These are phyloP conservation scores for Brachionichthys hirsutus DNA, from an alignment of 2,113 vertebrate genomes.

Conservation along the genomic window DNA sequence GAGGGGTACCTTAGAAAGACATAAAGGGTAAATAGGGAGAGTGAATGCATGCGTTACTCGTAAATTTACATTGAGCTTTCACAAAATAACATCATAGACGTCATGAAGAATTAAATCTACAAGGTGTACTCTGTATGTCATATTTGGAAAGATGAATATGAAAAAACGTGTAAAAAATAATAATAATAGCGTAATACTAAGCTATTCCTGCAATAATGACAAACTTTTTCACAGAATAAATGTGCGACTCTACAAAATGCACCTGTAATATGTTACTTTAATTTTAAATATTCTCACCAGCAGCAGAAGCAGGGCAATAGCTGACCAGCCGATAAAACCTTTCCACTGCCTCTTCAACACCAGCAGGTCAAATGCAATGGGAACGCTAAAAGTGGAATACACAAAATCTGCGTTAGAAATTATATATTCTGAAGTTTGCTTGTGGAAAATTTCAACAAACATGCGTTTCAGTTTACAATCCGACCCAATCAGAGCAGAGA, in stretches of 20 bases:
- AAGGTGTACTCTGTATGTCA: background rate
- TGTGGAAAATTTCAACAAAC: background rate
- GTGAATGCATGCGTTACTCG: background rate
- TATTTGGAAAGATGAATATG: background rate
- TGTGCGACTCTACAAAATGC: background rate
- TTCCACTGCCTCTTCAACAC: slow-evolving; percentile 88
- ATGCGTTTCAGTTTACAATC: slow-evolving; percentile 16
- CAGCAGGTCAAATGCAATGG: slow-evolving; percentile 92
- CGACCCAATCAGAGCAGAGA: slow-evolving; percentile 92
- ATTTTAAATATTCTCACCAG: slow-evolving; percentile 80
- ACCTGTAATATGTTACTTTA: background rate
- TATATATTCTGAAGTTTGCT: background rate
- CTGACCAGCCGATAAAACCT: slow-evolving; percentile 86
- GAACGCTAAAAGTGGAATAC: slow-evolving; percentile 76
- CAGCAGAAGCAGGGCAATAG: slow-evolving; percentile 84
- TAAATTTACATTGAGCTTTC: too few species aligned
- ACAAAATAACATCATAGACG: too few species aligned
- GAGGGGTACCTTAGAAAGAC: slow-evolving; percentile 82
- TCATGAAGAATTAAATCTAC: background rate
- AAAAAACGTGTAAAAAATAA: too few species aligned
- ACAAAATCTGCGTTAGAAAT: background rate
- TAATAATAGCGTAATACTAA: too few species aligned
- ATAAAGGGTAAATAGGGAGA: background rate
- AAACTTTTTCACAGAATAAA: background rate
- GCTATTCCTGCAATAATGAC: slow-evolving; percentile 3